Evolutionary conservation across 35 echinoderm and acorn worm genomes (phyloP).

Genomic region (Anneissia japonica): DNA sequence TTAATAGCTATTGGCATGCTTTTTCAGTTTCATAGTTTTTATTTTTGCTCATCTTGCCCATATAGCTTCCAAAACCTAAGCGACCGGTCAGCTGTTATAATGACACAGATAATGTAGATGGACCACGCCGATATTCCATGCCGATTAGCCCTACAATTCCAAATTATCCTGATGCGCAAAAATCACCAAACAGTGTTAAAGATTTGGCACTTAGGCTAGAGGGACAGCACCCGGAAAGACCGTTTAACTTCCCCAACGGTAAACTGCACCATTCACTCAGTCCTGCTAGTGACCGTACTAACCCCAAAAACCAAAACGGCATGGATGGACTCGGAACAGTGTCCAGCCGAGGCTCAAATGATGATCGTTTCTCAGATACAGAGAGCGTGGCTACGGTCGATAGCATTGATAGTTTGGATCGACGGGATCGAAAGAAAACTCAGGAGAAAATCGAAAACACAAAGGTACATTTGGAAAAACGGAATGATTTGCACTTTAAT

Average conservation of each 20-base stretch:
- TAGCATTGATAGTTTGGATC: constrained; percentile 49
- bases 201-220: neutral
- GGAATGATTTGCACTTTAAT: neutral
- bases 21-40: neutral
- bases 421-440: neutral
- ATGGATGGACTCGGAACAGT: constrained; percentile 3
- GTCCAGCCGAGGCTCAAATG: constrained; percentile 28
- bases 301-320: neutral
- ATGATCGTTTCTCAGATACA: constrained; percentile 41
- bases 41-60: neutral
- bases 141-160: neutral
- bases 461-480: neutral
- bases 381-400: constrained; percentile 65
- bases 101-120: neutral
- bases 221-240: neutral
- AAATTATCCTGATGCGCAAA: neutral
- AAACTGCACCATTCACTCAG: neutral
- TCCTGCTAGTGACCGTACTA: neutral
- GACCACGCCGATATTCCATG: neutral
- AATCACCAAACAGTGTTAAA: neutral
- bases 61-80: neutral
- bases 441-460: neutral
- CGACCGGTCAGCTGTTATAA: neutral
- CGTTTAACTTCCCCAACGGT: neutral
- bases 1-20: neutral